These are phyloP conservation scores for Rhea americana DNA, from an alignment of 2,113 vertebrate species.

Conservation along the genomic window DNA sequence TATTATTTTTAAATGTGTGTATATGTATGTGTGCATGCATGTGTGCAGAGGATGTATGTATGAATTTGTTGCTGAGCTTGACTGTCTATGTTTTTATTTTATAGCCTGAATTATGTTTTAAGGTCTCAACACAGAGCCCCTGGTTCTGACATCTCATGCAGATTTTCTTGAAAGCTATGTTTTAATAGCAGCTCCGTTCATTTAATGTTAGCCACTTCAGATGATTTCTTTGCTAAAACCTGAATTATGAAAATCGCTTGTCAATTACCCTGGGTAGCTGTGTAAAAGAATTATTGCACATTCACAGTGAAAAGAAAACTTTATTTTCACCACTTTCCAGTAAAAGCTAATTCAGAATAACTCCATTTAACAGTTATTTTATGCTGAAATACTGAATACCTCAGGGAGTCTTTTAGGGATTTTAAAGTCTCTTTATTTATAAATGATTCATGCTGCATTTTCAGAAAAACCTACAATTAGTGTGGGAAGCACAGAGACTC, in stretches of 20 bases:
- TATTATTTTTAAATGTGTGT: not conserved
- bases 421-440: conserved; percentile 90
- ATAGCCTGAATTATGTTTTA: conserved; percentile 42
- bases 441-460: conserved; percentile 89
- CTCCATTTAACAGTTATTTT: conserved; percentile 89
- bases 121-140: conserved; percentile 48
- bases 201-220: conserved; percentile 65
- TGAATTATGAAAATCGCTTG: conserved; percentile 81
- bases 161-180: conserved; percentile 54
- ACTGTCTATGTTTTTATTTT: conserved; percentile 44
- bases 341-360: conserved; percentile 89
- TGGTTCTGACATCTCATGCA: conserved; percentile 18
- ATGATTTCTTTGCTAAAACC: conserved; percentile 75
- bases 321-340: conserved; percentile 86
- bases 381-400: conserved; percentile 85
- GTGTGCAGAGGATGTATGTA: not conserved
- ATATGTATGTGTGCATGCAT: not conserved
- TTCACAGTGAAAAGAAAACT: conserved; percentile 82
- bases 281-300: conserved; percentile 82
- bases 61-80: conserved; percentile 7
- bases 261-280: conserved; percentile 79
- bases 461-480: conserved; percentile 90
- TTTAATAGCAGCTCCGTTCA: conserved; percentile 48
- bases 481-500: conserved; percentile 85
- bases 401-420: conserved; percentile 86